Evolutionary conservation across 2,888 invertebrate species (phyloP), one percentile per base, ranked within the genome.

Genomic region (Lumbricus terrestris): DNA sequence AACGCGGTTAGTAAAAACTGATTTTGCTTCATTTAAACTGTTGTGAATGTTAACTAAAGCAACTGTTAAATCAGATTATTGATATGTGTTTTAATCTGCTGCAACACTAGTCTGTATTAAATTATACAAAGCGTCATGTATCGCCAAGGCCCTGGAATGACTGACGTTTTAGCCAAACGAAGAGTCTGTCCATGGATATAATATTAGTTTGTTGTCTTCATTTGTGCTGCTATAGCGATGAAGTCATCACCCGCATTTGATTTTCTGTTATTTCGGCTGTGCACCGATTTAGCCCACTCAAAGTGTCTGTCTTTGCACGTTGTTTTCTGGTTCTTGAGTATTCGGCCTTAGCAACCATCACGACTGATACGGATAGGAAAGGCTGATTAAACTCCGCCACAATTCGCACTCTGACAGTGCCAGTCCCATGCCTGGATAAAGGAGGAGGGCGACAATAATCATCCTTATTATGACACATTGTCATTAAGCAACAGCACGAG

Each of bases 1-100:
- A 69, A 69, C n/a, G 69, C n/a, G 69, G n/a, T 69, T n/a, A 69
- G 69, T n/a, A 69, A 69, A n/a, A 69, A 69, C 69, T 69, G 69
- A n/a, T 69, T 69, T 69, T 69, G 8, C 29, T 69, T n/a, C 29
- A 69, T 1, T n/a, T n/a, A 69, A n/a, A 0, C 29, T 69, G 29
- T 0, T 29, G 4, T 69, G 4, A n/a, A 69, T 2, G 29, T n/a
- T n/a, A n/a, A n/a, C 13, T 8, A 6, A n/a, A n/a, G 13, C 69
- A 69, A 11, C 5, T 29, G 8, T 69, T 69, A n/a, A 69, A 13
- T 69, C n/a, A 69, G 69, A 29, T 69, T n/a, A 69, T 69, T 3
- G 29, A 13, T 8, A n/a, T n/a, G n/a, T n/a, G 69, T n/a, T 69
- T 47, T 47, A 18, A 47, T 6, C 47, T 47, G 47, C 20, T 47